Evolutionary conservation across 2,113 vertebrate genomes (phyloP).

Genomic region (Sclerurus mexicanus): DNA sequence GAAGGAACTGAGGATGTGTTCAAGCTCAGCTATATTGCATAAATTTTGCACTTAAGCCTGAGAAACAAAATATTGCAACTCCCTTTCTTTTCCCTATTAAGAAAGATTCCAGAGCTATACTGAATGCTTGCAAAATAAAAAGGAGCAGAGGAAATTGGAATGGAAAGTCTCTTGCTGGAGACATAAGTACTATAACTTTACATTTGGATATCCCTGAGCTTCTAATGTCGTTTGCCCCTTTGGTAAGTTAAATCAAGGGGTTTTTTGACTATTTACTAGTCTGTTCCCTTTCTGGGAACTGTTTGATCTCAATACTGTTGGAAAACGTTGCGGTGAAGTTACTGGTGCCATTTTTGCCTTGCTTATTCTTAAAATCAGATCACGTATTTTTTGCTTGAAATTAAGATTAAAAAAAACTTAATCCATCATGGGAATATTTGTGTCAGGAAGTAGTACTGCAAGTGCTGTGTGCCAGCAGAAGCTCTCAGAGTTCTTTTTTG

Average conservation of each 20-base stretch:
- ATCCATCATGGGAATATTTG: not conserved
- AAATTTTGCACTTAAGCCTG: not conserved
- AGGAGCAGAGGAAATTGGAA: not conserved
- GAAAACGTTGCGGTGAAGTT: not conserved
- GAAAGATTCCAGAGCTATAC: not conserved
- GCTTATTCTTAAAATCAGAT: not conserved
- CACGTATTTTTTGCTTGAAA: not conserved
- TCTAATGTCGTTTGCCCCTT: not conserved
- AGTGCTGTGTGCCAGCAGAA: not conserved
- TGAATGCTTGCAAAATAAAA: not conserved
- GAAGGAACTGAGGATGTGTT: not conserved
- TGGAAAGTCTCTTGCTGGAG: not conserved
- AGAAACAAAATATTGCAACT: not conserved
- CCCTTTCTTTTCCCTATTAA: not conserved
- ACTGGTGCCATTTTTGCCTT: not conserved
- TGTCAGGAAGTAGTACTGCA: not conserved
- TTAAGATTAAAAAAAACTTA: not conserved
- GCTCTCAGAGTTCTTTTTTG: not conserved
- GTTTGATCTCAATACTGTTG: not conserved
- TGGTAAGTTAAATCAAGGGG: not conserved
- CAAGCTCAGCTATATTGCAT: not conserved
- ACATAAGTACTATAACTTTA: not conserved
- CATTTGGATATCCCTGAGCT: rapidly evolving
- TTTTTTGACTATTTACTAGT: not conserved
- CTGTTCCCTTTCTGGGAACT: not conserved